Base-by-base conservation (phyloP, 2,888 invertebrate genomes). In the Archips crataeganus region DNA sequence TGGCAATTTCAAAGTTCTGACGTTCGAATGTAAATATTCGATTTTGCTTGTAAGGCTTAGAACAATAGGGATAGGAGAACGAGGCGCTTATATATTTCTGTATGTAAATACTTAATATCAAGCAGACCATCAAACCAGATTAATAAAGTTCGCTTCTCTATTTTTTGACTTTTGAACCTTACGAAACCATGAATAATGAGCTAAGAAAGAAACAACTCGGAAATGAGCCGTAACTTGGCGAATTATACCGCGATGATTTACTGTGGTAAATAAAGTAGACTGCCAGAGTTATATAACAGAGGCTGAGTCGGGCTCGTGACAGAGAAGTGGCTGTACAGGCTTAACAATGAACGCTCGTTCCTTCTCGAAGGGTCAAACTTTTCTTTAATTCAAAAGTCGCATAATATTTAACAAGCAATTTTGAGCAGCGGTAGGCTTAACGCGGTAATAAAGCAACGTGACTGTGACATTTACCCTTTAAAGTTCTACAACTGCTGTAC, bases 341-440 rank as follows among this genome's bases (percentile, higher is more conserved):
- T 36, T 49, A 49, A 70, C 63, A 47, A 34, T 39, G 42, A 51
- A 54, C 23, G 49, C 32, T 61, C 67, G 45, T 57, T 49, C 36
- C 60, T 67, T 54, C 3, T 2, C 39, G 10, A 51, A 51, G n/a
- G 49, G 51, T 42, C 42, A 71, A 71, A 66, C 51, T 54, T 71
- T 66, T 42, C 54, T 45, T 60, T 66, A 54, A 71, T 66, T 61
- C 45, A 34, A 66, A 61, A 61, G 61, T 71, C 61, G 34, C 66
- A 60, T 54, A 66, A 66, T 71, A 61, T 59, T 66, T 71, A 66
- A 66, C 51, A 61, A 61, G 61, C 71, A 45, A 60, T 42, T 70
- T 42, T 42, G 15, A 4, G 32, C 15, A 9, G 32, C 23, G 2
- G 36, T 5, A 11, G 39, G 42, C 9, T 54, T 15, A 15, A 23